phyloP scores from a whole-genome alignment of 2,113 vertebrate genomes.

The Aspidoscelis tigris region DNA sequence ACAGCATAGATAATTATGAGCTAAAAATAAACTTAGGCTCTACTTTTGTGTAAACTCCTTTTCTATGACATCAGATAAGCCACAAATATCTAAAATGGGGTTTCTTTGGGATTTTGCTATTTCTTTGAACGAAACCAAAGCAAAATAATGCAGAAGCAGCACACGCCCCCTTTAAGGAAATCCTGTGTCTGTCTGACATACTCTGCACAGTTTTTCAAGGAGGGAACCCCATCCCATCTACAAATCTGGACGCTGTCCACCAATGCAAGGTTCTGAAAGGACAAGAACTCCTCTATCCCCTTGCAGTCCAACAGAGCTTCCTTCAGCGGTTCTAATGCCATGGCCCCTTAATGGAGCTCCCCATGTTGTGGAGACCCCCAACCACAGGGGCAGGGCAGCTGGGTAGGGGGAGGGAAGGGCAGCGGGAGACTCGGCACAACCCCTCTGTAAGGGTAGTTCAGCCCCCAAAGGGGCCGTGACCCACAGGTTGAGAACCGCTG shows the following conservation, averaged over 20 bases:
- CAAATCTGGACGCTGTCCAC: neutral
- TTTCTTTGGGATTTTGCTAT: neutral
- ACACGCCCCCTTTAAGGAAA: rapidly evolving
- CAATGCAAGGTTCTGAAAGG: neutral
- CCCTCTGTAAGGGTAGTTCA: too few relatives aligned
- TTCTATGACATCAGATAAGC: too few relatives aligned
- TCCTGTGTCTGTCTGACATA: rapidly evolving
- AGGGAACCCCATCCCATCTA: neutral
- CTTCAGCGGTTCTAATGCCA: neutral
- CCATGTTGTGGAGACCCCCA: too few relatives aligned
- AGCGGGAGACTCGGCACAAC: too few relatives aligned
- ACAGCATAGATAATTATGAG: too few relatives aligned
- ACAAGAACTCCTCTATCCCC: neutral
- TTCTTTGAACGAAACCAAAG: rapidly evolving
- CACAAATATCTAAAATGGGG: neutral
- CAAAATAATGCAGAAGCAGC: rapidly evolving
- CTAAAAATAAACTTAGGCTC: too few relatives aligned
- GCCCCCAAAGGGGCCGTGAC: too few relatives aligned
- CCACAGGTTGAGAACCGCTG: too few relatives aligned
- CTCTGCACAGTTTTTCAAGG: neutral
- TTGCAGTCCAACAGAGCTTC: neutral
- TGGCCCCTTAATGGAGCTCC: too few relatives aligned
- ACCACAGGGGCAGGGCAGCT: too few relatives aligned
- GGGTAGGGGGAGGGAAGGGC: too few relatives aligned
- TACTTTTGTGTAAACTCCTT: too few relatives aligned